A percentile compares a stretch with the other conserved stretches of the same genome.
These are phyloP conservation scores for Cladopsammia gracilis DNA, from an alignment of 64 coral and sea anemone species.

Conservation along the genomic window DNA sequence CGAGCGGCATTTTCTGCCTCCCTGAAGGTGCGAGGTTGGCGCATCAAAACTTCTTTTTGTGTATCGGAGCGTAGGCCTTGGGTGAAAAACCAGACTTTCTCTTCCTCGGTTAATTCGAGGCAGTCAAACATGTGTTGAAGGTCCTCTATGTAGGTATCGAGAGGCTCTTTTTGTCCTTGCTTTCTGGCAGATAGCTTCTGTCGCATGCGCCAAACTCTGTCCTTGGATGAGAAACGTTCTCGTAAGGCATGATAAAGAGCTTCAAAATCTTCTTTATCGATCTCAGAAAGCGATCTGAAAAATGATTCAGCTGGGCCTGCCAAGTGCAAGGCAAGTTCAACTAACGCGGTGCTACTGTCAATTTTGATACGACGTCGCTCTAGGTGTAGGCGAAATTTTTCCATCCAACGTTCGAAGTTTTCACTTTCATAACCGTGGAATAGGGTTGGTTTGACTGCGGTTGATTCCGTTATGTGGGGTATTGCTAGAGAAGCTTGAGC, in stretches of 20 bases:
- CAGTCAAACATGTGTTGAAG: background rate
- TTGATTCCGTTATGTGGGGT: too few species aligned
- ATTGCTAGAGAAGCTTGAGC: too few species aligned
- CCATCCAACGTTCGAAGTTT: background rate
- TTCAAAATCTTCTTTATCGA: background rate
- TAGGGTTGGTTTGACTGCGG: too few species aligned
- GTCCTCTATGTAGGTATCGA: background rate
- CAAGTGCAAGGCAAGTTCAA: background rate
- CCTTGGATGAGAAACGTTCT: background rate
- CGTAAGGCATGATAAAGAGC: background rate
- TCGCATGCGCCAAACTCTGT: background rate
- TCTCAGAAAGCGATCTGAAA: background rate
- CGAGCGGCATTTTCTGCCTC: background rate
- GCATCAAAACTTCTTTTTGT: background rate
- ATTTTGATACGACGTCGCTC: background rate
- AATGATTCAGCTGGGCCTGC: background rate
- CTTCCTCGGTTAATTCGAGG: background rate
- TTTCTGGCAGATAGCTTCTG: background rate
- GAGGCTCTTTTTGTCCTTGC: background rate
- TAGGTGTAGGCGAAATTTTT: background rate
- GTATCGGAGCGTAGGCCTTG: background rate
- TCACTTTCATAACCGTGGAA: too few species aligned
- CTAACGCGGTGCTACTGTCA: background rate
- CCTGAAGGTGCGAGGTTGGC: background rate
- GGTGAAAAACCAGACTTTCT: background rate